Base-by-base conservation (phyloP, 2,113 vertebrate species). In the Delphinapterus leucas region DNA sequence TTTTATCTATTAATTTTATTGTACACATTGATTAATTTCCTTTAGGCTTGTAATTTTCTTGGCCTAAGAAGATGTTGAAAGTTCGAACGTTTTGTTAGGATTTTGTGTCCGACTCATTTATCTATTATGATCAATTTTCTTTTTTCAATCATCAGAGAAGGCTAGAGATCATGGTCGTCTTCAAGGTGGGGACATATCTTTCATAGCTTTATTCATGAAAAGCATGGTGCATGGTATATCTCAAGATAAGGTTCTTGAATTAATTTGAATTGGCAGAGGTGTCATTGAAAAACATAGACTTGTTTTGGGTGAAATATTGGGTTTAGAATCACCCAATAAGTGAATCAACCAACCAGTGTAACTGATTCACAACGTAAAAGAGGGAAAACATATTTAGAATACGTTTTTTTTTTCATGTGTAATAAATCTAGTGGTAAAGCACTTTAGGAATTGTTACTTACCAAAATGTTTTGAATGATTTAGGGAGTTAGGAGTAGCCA, bases 401-500 rank as follows among this genome's bases (percentile, higher is more conserved):
- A 74, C 38, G 33, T 73, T 28, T 79, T 71, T 88, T 88, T 85
- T 87, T 88, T 81, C 12, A n/a, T 15, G 2, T 84, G 13, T 4
- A 63, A 31, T 73, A 82, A 93, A 93, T 84, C 17, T 85, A 38
- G 20, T 38, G 65, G 38, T 89, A 68, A 80, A 89, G 44, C 7
- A 71, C 76, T 90, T 88, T 31, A 33, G 33, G 49, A 88, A 88
- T 81, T 76, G 0, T 90, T 94, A 84, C 10, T 79, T 63, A 58
- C 26, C 53, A 92, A 92, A 92, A 89, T 94, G 90, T 76, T 84
- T 88, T 93, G 47, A 92, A 83, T 65, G 49, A 83, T 90, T 90
- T 76, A 77, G 60, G 31, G 10, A 33, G 10, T 79, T 70, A 47
- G 36, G 53, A 74, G 18, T 70, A 74, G 12, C 67, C 70, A 74